Percentiles rank a stretch among this genome's conserved stretches.
phyloP scores from a whole-genome alignment of 2,113 vertebrate genomes.

The Carlito syrichta region DNA sequence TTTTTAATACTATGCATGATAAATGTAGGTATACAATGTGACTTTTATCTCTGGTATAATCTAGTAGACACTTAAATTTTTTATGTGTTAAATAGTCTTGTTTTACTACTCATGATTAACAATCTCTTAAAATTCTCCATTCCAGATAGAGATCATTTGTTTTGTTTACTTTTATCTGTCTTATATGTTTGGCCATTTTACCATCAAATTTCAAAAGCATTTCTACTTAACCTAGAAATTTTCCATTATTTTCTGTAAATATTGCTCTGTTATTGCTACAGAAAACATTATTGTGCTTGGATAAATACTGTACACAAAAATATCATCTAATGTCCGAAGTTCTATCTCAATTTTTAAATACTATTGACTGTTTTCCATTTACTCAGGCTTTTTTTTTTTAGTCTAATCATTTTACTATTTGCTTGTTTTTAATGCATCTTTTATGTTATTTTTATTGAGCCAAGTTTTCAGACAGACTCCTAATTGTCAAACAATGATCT shows the following conservation, averaged over 20 bases:
- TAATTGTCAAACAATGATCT: neutral
- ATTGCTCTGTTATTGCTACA: constrained; percentile 28
- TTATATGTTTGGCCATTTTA: constrained; percentile 12
- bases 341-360: constrained; percentile 4
- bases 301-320: constrained; percentile 38
- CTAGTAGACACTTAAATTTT: neutral
- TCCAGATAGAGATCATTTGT: neutral
- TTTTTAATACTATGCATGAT: neutral
- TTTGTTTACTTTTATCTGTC: neutral
- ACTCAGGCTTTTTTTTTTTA: neutral
- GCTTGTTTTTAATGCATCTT: neutral
- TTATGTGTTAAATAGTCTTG: neutral
- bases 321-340: neutral
- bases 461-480: neutral
- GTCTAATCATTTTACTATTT: neutral
- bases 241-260: constrained; percentile 71
- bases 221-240: constrained; percentile 42
- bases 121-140: neutral
- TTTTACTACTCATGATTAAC: neutral
- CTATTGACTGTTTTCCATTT: neutral
- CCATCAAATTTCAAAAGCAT: constrained; percentile 18
- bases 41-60: neutral
- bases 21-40: neutral
- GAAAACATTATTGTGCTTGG: constrained; percentile 6
- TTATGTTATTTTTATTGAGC: neutral